These are phyloP conservation scores for Synanceia verrucosa DNA, from an alignment of 2,797 vertebrate genomes.

Conservation along the genomic window DNA sequence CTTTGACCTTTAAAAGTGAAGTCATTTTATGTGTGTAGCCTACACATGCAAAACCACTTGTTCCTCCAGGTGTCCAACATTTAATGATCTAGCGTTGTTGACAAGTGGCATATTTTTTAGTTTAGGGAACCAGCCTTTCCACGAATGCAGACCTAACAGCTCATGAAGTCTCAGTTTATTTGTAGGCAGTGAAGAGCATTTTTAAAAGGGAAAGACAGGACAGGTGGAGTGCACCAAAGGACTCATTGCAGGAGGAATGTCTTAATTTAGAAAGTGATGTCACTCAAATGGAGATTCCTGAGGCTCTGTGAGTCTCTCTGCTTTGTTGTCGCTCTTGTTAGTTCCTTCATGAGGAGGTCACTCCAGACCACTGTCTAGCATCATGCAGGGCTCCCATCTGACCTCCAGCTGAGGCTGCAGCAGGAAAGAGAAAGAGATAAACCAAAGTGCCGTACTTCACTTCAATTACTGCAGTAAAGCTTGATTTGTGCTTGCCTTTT, in stretches of 20 bases:
- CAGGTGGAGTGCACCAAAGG: not conserved
- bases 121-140: no score
- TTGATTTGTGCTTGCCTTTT: constrained; percentile 44
- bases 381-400: constrained; percentile 25
- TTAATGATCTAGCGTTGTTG: not conserved
- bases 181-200: not conserved
- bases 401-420: constrained; percentile 3
- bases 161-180: not conserved
- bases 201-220: constrained; percentile 19
- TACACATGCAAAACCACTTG: not conserved
- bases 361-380: constrained; percentile 7
- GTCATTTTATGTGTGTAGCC: not conserved
- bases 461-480: constrained; percentile 46
- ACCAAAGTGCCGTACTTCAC: constrained; percentile 41
- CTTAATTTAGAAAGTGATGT: constrained; percentile 15
- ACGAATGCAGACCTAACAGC: not conserved
- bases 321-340: constrained; percentile 11
- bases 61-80: not conserved
- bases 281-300: constrained; percentile 1
- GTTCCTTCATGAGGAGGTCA: constrained; percentile 18
- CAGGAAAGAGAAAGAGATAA: constrained; percentile 15
- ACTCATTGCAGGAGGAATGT: not conserved
- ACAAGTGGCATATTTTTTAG: not conserved
- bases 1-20: constrained; percentile 15
- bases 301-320: not conserved